These are phyloP conservation scores for Drosophila equinoxialis DNA, from an alignment of 1,140 invertebrate species.

Conservation along the genomic window DNA sequence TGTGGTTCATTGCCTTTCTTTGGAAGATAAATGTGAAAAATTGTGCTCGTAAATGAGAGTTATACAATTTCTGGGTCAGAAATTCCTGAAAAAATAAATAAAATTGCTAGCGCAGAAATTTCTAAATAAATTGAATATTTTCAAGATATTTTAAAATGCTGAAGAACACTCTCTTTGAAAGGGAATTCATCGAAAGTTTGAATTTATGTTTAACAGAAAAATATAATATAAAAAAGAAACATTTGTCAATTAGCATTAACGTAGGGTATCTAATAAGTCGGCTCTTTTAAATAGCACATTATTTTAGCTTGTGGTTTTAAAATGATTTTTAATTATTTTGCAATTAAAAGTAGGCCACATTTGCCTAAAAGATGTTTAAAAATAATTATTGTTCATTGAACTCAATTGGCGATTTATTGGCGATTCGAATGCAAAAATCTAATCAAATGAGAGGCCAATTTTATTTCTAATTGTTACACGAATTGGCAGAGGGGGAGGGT, in stretches of 20 bases:
- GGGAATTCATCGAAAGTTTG: no score
- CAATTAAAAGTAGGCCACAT: slow-evolving; percentile 9
- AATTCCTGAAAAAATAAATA: neutral
- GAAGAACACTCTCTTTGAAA: no score
- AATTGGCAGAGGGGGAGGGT: neutral
- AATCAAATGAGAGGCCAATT: neutral
- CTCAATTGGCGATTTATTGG: slow-evolving; percentile 1
- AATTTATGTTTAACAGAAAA: no score
- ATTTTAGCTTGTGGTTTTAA: neutral
- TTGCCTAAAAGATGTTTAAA: neutral
- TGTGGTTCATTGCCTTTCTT: slow-evolving; percentile 62
- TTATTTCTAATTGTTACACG: neutral
- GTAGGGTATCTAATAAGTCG: neutral
- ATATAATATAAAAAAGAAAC: no score
- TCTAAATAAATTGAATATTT: no score
- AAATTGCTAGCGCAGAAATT: neutral
- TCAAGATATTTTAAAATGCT: no score
- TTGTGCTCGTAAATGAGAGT: slow-evolving; percentile 10
- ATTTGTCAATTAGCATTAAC: no score
- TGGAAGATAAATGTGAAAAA: slow-evolving; percentile 26
- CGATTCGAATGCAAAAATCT: neutral
- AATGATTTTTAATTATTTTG: neutral
- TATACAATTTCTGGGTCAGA: slow-evolving; percentile 38
- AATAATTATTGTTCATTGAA: slow-evolving; percentile 3
- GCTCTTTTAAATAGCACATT: neutral